Percentiles rank a stretch among this genome's conserved stretches.
These are phyloP conservation scores for Eubasilissa regina DNA, from an alignment of 1,140 invertebrate genomes.

Conservation along the genomic window DNA sequence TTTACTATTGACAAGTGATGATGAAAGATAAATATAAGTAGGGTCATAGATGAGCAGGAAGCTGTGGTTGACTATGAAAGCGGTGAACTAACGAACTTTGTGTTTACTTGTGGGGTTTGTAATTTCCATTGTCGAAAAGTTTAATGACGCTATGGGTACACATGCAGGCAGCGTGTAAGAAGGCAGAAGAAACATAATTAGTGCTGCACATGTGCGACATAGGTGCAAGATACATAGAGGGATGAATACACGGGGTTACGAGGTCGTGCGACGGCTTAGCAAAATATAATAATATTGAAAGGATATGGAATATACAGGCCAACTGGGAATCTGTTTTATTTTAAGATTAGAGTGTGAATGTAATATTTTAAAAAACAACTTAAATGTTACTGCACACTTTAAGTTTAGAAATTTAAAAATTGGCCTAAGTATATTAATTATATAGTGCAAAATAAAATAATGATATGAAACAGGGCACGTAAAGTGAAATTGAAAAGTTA, in stretches of 20 bases:
- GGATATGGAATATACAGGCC: not conserved
- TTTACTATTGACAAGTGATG: too few species aligned
- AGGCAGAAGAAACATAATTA: not conserved
- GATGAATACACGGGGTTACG: not conserved
- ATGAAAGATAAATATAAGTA: too few species aligned
- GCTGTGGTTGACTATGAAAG: slow-evolving; percentile 45
- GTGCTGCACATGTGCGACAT: not conserved
- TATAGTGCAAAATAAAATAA: too few species aligned
- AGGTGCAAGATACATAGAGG: too few species aligned
- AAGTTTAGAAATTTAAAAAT: too few species aligned
- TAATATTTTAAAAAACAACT: too few species aligned
- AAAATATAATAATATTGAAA: not conserved
- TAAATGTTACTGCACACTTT: too few species aligned
- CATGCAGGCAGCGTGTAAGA: not conserved
- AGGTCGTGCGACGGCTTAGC: not conserved
- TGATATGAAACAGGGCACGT: too few species aligned
- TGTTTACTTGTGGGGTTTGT: slow-evolving; percentile 11
- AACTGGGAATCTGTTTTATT: too few species aligned
- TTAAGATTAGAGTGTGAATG: too few species aligned
- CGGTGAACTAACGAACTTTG: slow-evolving; percentile 9
- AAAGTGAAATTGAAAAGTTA: too few species aligned
- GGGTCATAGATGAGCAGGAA: not conserved
- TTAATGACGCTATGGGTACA: slow-evolving; percentile 22
- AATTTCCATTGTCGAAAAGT: slow-evolving; percentile 28
- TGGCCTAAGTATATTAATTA: too few species aligned